Percentiles rank a stretch among this genome's conserved stretches.
Conservation (phyloP, 2,113 vertebrate species). For the Mixornis gularis region DNA sequence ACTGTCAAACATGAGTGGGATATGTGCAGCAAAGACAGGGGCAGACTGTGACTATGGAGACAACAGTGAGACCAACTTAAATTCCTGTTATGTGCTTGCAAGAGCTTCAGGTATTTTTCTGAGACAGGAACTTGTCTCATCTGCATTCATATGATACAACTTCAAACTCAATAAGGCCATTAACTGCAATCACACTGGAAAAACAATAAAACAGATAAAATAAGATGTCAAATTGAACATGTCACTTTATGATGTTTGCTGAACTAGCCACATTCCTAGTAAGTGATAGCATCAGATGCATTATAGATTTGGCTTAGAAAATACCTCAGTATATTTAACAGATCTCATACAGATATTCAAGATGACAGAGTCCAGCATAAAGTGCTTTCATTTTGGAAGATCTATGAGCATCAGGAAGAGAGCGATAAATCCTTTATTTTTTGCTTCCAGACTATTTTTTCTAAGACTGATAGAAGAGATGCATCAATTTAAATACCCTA, state of each 20-base stretch:
- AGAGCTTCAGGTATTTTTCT: not conserved
- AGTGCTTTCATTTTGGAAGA: not conserved
- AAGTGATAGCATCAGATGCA: not conserved
- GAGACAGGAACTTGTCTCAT: not conserved
- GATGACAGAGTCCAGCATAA: not conserved
- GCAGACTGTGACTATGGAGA: not conserved
- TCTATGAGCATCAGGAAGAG: not conserved
- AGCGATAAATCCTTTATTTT: not conserved
- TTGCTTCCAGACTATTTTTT: not conserved
- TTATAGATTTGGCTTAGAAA: not conserved
- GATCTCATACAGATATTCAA: not conserved
- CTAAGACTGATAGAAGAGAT: not conserved
- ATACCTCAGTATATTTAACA: not conserved
- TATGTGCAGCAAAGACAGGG: not conserved
- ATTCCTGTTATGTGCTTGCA: not conserved
- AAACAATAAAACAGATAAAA: conserved; percentile 31
- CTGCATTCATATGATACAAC: not conserved
- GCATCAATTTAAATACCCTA: not conserved
- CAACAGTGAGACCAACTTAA: not conserved
- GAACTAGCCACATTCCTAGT: not conserved
- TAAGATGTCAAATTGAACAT: not conserved
- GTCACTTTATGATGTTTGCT: not conserved
- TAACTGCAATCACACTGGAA: not conserved
- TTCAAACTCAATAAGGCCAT: not conserved
- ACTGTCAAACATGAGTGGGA: not conserved